Conservation (phyloP, 1,140 invertebrate species). For the Drosophila carrolli region DNA sequence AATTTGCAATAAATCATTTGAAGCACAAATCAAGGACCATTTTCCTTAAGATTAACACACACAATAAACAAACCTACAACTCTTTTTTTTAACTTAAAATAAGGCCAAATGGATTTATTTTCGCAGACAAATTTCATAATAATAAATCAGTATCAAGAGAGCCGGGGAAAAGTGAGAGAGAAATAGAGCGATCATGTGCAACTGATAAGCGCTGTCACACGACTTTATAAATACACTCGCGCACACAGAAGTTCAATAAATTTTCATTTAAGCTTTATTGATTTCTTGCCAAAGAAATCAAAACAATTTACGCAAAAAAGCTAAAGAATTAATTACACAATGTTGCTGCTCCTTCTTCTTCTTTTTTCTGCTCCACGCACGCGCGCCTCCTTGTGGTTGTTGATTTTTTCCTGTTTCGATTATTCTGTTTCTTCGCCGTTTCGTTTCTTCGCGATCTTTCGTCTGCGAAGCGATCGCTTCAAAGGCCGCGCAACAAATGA, state of each 20-base stretch:
- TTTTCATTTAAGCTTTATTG: constrained; percentile 71
- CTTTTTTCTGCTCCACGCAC: constrained; percentile 49
- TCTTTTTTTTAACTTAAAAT: neutral
- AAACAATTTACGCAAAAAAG: constrained; percentile 78
- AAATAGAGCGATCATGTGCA: constrained; percentile 65
- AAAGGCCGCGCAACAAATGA: constrained; percentile 76
- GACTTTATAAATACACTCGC: constrained; percentile 45
- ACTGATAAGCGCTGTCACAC: constrained; percentile 77
- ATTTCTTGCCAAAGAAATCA: constrained; percentile 74
- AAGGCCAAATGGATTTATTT: neutral
- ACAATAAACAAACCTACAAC: too few species aligned
- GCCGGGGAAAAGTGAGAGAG: neutral
- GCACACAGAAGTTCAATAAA: constrained; percentile 63
- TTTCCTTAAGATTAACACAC: too few species aligned
- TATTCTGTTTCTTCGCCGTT: constrained; percentile 16
- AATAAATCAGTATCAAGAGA: constrained; percentile 58
- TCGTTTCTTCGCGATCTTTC: constrained; percentile 32
- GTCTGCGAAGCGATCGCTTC: constrained; percentile 61
- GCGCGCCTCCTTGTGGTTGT: constrained; percentile 47
- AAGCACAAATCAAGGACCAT: neutral
- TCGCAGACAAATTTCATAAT: constrained; percentile 31
- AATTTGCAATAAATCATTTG: neutral
- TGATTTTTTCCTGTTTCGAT: constrained; percentile 6
- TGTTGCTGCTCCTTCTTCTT: constrained; percentile 22
- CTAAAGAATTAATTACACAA: constrained; percentile 61